Percentiles rank a stretch among this genome's conserved stretches.
Evolutionary conservation across 2,113 vertebrate species (phyloP).

Genomic region (Telmatochromis bifrenatus): DNA sequence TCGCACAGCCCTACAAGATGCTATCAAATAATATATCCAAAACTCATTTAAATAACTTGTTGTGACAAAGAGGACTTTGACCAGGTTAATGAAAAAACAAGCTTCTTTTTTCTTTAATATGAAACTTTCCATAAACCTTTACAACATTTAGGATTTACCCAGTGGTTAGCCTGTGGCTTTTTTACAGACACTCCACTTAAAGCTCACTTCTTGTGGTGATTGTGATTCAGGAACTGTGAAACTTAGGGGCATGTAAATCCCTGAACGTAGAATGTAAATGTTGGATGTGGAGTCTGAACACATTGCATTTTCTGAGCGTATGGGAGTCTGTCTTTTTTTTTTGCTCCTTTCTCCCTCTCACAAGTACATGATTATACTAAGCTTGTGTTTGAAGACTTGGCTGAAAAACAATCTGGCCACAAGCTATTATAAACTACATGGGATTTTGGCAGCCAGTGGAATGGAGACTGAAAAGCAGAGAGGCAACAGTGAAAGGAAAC

Average conservation of each 20-base stretch:
- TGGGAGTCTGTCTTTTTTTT: background rate
- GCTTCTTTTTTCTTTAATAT: background rate
- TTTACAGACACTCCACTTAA: background rate
- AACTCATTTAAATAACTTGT: background rate
- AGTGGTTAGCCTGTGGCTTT: background rate
- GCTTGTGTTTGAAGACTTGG: slow-evolving; percentile 40
- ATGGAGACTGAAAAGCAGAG: background rate
- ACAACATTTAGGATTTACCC: background rate
- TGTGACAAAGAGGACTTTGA: background rate
- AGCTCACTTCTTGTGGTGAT: background rate
- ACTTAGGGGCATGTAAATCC: background rate
- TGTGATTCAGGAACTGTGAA: background rate
- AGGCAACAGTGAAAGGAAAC: slow-evolving; percentile 27
- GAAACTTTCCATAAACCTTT: background rate
- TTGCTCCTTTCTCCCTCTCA: slow-evolving; percentile 10
- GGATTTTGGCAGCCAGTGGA: slow-evolving; percentile 38
- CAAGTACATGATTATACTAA: slow-evolving; percentile 22
- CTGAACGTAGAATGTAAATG: background rate
- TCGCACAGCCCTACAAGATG: background rate
- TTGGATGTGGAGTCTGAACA: slow-evolving; percentile 36
- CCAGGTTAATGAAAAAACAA: background rate
- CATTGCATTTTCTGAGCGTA: slow-evolving; percentile 47
- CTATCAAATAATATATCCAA: background rate
- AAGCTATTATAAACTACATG: slow-evolving; percentile 42
- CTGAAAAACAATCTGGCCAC: slow-evolving; percentile 22